phyloP scores from a whole-genome alignment of 1,140 invertebrate species.

The Zophobas morio region DNA sequence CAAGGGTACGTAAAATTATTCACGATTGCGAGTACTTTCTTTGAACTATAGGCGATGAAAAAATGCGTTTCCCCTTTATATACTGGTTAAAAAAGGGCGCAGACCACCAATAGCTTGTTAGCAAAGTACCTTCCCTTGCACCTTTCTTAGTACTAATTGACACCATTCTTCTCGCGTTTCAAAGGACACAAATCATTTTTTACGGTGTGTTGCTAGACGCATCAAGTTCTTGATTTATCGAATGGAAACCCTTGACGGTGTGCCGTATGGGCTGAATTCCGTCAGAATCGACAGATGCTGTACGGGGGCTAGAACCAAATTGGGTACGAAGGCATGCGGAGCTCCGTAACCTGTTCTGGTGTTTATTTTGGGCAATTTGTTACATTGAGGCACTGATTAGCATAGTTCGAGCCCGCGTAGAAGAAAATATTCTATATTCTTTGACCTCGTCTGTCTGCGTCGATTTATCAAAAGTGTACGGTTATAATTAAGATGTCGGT shows the following conservation, averaged over 20 bases:
- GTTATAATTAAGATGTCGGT: constrained; percentile 61
- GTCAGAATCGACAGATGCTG: not conserved
- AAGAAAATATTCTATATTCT: constrained; percentile 35
- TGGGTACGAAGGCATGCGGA: too few species aligned
- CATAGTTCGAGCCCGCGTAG: constrained; percentile 56
- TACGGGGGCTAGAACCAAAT: not conserved
- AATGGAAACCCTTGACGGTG: not conserved
- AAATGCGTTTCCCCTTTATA: too few species aligned
- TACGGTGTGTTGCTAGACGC: not conserved
- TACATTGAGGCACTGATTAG: constrained; percentile 57
- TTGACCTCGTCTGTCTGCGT: constrained; percentile 32
- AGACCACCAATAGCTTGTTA: not conserved
- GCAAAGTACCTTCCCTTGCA: not conserved
- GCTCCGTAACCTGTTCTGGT: not conserved
- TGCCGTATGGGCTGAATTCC: not conserved
- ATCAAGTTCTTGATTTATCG: not conserved
- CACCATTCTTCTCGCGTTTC: not conserved
- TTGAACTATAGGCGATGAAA: too few species aligned
- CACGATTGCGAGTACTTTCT: too few species aligned
- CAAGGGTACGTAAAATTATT: too few species aligned
- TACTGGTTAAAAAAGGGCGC: too few species aligned
- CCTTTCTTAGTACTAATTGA: not conserved
- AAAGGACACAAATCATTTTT: not conserved
- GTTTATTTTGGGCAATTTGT: constrained; percentile 58
- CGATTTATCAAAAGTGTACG: constrained; percentile 57